Base-by-base conservation (phyloP, 2,888 invertebrate genomes). In the Pteria penguin region DNA sequence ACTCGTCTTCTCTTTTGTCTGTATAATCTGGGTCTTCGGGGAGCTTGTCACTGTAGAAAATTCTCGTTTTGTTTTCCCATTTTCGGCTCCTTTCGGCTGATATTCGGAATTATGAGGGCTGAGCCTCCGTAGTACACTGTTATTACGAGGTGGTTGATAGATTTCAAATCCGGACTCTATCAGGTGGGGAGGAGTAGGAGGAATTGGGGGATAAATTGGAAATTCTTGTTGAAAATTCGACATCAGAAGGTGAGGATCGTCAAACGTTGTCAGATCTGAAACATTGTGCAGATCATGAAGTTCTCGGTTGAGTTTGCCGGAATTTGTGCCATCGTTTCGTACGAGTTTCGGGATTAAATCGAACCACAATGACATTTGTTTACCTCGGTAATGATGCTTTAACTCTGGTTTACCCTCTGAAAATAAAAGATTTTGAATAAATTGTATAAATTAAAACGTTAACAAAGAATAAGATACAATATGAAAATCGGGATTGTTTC, bases 361-460 rank as follows among this genome's bases (percentile, higher is more conserved):
- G 75, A 98, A 92, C 98, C 98, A 98, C 92, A 98, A 97, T 1
- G 98, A 97, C 69, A 98, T 94, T 82, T 98, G 97, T 92, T 98
- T 97, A 1, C 98, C 97, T 82, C 98, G 94, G 93, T 98, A 98
- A 93, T 98, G 98, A 87, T 97, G 97, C 92, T 97, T 97, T 83
- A 97, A 93, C 91, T 96, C 96, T 0, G 97, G 96, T 91, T 97
- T 97, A 63, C 95, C 95, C 90, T 97, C 98, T 98, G 94, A 33
- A 75, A 70, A 63, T 52, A 54, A 57, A 3, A 11, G 27, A 24
- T 55, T 45, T n/a, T n/a, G n/a, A n/a, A n/a, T n/a, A n/a, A n/a
- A n/a, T n/a, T n/a, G n/a, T n/a, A n/a, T n/a, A n/a, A n/a, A n/a
- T n/a, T n/a, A n/a, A n/a, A n/a, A n/a, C n/a, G n/a, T n/a, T n/a